Conservation (phyloP, 2,888 invertebrate species). For the Chymomyza fuscimana region DNA sequence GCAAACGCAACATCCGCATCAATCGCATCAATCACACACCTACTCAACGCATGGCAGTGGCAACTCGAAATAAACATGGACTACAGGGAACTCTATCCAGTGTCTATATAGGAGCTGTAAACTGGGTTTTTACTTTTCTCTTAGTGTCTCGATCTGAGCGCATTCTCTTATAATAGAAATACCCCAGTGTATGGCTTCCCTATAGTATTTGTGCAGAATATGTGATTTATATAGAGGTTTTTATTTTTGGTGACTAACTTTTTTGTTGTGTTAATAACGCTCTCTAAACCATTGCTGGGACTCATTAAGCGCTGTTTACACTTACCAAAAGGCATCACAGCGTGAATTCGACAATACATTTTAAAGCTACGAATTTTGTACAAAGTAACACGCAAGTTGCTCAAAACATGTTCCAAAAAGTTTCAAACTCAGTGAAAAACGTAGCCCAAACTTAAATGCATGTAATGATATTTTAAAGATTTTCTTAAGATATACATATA, state of each 20-base stretch:
- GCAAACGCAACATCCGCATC: slow-evolving; percentile 47
- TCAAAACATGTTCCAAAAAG: too few species aligned
- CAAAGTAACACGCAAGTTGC: too few species aligned
- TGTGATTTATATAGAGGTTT: too few species aligned
- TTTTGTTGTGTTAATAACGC: slow-evolving; percentile 22
- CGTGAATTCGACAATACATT: background rate
- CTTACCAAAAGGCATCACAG: background rate
- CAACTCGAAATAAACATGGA: background rate
- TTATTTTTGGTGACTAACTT: background rate
- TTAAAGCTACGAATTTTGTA: background rate
- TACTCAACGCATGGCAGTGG: slow-evolving; percentile 23
- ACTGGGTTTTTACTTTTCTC: background rate
- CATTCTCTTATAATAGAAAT: too few species aligned
- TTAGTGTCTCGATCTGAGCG: background rate
- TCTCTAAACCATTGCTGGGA: slow-evolving; percentile 26
- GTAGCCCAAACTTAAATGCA: too few species aligned
- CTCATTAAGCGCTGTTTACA: background rate
- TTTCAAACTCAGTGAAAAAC: too few species aligned
- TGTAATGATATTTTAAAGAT: too few species aligned
- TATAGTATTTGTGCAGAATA: too few species aligned
- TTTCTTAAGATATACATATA: too few species aligned
- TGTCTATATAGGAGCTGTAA: background rate
- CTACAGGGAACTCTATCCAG: background rate
- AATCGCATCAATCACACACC: slow-evolving; percentile 5
- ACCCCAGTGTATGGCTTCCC: too few species aligned